Conservation (phyloP, 2,113 vertebrate genomes). For the Cacatua alba region DNA sequence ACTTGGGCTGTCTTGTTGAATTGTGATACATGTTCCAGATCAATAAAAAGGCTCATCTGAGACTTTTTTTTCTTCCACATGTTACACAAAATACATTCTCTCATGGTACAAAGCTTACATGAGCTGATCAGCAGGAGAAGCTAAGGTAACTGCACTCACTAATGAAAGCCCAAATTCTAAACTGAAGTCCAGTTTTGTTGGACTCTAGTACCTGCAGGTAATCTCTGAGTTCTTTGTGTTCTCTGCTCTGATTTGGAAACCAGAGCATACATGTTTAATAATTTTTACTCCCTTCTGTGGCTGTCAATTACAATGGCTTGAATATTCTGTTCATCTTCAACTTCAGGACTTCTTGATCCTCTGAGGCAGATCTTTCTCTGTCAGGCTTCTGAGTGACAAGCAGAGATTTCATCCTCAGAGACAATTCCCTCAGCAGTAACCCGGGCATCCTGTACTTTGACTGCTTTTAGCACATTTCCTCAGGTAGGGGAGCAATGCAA, state of each 20-base stretch:
- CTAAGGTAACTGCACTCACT: neutral
- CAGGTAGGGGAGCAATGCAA: neutral
- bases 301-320: neutral
- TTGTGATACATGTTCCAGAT: conserved; percentile 15
- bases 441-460: neutral
- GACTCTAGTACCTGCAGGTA: neutral
- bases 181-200: neutral
- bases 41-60: neutral
- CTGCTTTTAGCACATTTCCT: neutral
- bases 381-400: neutral
- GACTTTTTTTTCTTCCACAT: neutral
- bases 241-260: neutral
- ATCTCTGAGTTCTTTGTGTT: neutral
- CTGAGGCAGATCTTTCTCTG: neutral
- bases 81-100: neutral
- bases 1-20: neutral
- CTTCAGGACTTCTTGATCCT: neutral
- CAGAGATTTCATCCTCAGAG: neutral
- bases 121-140: neutral
- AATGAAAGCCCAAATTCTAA: neutral
- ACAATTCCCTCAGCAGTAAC: neutral
- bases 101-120: neutral
- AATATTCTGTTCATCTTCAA: neutral
- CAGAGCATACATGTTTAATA: neutral
- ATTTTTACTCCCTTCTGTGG: neutral